phyloP scores from a whole-genome alignment of 2,888 invertebrate genomes.

The Fragum whitleyi region DNA sequence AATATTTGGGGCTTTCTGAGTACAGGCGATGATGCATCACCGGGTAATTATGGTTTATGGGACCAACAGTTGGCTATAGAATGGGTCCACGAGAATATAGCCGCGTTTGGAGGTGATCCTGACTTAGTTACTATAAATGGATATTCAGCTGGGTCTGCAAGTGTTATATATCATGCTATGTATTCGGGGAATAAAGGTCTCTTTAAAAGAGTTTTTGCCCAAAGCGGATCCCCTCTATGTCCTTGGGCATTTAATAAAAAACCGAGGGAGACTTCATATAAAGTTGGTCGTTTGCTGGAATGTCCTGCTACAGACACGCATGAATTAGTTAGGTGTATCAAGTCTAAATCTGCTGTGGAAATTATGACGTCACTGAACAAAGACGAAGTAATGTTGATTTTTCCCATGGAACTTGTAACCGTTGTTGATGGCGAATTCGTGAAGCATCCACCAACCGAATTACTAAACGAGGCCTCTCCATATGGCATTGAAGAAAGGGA shows the following conservation, averaged over 20 bases:
- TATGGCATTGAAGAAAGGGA: constrained; percentile 6
- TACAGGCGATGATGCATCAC: constrained; percentile 87
- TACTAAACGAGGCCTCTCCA: constrained; percentile 93
- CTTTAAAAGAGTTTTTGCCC: constrained; percentile 73
- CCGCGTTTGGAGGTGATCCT: constrained; percentile 74
- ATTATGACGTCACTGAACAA: constrained; percentile 55
- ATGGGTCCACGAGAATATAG: constrained; percentile 89
- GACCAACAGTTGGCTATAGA: too few relatives aligned
- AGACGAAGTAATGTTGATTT: constrained; percentile 29
- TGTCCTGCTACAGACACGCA: constrained; percentile 53
- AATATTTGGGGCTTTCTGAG: constrained; percentile 98
- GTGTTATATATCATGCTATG: constrained; percentile 70
- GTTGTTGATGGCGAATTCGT: constrained; percentile 92
- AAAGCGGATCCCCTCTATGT: constrained; percentile 67
- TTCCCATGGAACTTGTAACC: constrained; percentile 88
- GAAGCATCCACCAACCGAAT: constrained; percentile 89
- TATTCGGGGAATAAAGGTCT: constrained; percentile 67
- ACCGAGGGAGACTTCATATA: constrained; percentile 88
- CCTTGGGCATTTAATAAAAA: constrained; percentile 66
- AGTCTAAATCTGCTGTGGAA: constrained; percentile 44
- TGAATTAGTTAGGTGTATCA: constrained; percentile 56
- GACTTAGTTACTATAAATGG: constrained; percentile 73
- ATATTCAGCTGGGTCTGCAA: constrained; percentile 74
- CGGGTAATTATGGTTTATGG: too few relatives aligned
- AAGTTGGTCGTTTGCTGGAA: constrained; percentile 86